A percentile compares a stretch with the other conserved stretches of the same genome.
Evolutionary conservation across 2,888 invertebrate species (phyloP).

Genomic region (Minunthozetes semirufus): DNA sequence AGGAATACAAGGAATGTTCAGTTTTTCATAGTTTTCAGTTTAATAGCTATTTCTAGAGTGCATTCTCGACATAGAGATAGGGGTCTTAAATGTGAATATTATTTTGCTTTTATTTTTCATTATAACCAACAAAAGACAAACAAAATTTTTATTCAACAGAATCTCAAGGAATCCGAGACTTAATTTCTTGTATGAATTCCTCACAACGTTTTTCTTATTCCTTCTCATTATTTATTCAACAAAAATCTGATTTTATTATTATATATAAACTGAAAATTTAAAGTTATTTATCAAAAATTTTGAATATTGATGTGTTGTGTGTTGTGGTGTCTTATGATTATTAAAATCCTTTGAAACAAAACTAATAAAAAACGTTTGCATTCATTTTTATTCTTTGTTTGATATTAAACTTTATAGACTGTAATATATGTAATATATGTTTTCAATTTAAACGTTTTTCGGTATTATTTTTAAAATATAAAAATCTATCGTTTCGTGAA

Average conservation of each 20-base stretch:
- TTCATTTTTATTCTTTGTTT: not conserved
- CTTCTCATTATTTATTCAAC: too few species aligned
- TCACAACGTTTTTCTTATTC: not conserved
- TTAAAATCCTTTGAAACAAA: not conserved
- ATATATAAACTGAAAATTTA: constrained; percentile 6
- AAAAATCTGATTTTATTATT: not conserved
- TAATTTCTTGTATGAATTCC: not conserved
- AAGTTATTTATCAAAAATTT: constrained; percentile 27
- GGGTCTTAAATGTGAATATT: not conserved
- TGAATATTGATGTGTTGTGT: constrained; percentile 21
- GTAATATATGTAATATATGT: constrained; percentile 14
- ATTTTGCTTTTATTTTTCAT: not conserved
- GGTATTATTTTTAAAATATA: not conserved
- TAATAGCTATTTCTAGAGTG: not conserved
- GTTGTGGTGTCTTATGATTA: constrained; percentile 22
- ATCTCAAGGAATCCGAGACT: not conserved
- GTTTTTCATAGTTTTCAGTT: not conserved
- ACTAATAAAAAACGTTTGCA: constrained; percentile 13
- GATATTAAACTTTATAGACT: not conserved
- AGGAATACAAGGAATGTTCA: not conserved
- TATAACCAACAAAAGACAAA: not conserved
- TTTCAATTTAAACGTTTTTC: constrained; percentile 25
- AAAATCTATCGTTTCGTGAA: constrained; percentile 24
- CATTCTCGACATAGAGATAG: not conserved
- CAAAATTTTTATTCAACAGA: not conserved